Conservation (phyloP, 2,888 invertebrate species). For the Leucoma salicis region DNA sequence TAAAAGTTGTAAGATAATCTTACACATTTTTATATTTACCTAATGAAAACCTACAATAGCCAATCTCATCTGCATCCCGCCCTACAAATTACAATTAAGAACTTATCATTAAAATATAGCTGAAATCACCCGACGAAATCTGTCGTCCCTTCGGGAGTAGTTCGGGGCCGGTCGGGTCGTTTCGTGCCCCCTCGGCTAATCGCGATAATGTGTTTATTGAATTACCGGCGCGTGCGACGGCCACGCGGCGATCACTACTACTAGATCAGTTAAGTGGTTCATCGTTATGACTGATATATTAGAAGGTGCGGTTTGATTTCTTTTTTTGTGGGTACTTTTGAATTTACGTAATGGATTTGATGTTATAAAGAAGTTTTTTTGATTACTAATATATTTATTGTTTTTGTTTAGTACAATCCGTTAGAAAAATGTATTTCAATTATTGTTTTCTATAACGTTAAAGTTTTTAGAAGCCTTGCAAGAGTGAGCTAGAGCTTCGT, state of each 20-base stretch:
- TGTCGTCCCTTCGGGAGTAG: constrained; percentile 58
- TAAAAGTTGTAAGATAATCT: too few relatives aligned
- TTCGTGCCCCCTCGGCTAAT: constrained; percentile 58
- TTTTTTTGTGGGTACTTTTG: constrained; percentile 23
- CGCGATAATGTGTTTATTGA: constrained; percentile 82
- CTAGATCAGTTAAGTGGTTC: constrained; percentile 46
- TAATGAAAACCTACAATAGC: constrained; percentile 17
- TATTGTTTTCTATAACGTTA: too few relatives aligned
- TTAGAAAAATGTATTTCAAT: too few relatives aligned
- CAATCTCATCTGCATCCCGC: constrained; percentile 29
- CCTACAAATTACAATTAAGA: constrained; percentile 63
- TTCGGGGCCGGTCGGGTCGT: constrained; percentile 49
- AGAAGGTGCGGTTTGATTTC: constrained; percentile 39
- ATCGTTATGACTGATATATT: constrained; percentile 51
- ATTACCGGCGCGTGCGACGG: constrained; percentile 78
- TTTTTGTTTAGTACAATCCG: too few relatives aligned
- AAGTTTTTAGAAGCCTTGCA: too few relatives aligned
- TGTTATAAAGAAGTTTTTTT: constrained; percentile 12
- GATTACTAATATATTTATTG: constrained; percentile 7
- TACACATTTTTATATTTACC: background rate
- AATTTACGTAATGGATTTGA: constrained; percentile 27
- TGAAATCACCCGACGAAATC: constrained; percentile 65
- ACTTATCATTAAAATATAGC: constrained; percentile 67
- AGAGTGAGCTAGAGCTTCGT: too few relatives aligned
- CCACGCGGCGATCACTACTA: constrained; percentile 54